A percentile compares a stretch with the other conserved stretches of the same genome.
Evolutionary conservation across 1,140 invertebrate species (phyloP).

Genomic region (Sminthurides bifidus): DNA sequence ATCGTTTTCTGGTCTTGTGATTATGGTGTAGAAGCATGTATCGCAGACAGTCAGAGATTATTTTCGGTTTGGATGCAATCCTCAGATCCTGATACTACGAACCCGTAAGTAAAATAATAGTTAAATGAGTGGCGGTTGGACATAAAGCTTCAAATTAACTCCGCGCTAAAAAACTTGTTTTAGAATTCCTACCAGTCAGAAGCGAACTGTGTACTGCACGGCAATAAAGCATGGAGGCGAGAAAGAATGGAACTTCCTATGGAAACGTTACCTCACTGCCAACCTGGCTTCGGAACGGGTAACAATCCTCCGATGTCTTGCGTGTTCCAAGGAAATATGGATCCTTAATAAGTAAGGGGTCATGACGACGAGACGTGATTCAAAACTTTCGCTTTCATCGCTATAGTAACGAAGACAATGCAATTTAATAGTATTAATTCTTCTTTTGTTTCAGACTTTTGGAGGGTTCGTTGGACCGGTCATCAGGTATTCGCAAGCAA

Average conservation of each 20-base stretch:
- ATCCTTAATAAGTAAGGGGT: too few relatives aligned
- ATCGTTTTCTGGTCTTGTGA: conserved; percentile 55
- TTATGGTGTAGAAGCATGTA: conserved; percentile 54
- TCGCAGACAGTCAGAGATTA: conserved; percentile 50
- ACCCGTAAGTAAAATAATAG: conserved; percentile 59
- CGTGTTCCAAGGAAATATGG: conserved; percentile 64
- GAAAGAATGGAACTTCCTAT: conserved; percentile 69
- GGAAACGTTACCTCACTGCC: conserved; percentile 54
- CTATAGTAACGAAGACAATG: too few relatives aligned
- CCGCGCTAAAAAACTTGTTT: too few relatives aligned
- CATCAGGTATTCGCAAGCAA: conserved; percentile 54
- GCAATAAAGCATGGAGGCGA: conserved; percentile 56
- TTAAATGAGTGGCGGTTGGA: too few relatives aligned
- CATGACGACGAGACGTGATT: too few relatives aligned
- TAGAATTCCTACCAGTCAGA: conserved; percentile 63
- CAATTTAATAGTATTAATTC: too few relatives aligned
- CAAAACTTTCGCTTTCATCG: too few relatives aligned
- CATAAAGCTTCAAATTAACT: too few relatives aligned
- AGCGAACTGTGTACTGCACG: conserved; percentile 60
- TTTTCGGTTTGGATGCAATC: conserved; percentile 57
- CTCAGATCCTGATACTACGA: conserved; percentile 54
- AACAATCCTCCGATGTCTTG: conserved; percentile 57
- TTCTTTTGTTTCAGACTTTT: not conserved
- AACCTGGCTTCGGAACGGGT: conserved; percentile 65
- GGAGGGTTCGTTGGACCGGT: too few relatives aligned